Conservation (phyloP, 2,797 vertebrate genomes). For the Platyrinchus mystaceus region DNA sequence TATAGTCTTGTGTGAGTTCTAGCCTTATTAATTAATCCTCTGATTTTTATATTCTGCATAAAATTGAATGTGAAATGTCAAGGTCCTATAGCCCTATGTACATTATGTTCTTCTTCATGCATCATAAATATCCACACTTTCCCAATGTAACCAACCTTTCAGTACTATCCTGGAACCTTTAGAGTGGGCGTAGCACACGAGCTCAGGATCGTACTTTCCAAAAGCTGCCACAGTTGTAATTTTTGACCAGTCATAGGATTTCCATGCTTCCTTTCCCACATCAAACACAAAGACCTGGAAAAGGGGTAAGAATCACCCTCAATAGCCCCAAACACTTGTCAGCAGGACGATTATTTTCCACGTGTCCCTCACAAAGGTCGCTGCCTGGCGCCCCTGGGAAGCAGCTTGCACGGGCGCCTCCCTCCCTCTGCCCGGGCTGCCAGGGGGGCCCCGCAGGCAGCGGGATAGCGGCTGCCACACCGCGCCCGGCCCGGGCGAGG, state of each 20-base stretch:
- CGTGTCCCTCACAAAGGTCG: accelerated
- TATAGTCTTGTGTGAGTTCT: neutral
- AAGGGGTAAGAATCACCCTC: neutral
- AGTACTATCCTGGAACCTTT: slow-evolving; percentile 87
- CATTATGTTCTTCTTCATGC: accelerated
- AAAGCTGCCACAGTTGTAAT: slow-evolving; percentile 91
- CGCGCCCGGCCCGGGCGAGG: neutral
- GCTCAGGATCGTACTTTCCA: slow-evolving; percentile 87
- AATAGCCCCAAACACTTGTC: neutral
- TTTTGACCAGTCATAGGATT: slow-evolving; percentile 90
- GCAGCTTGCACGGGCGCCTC: accelerated
- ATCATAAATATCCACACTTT: neutral
- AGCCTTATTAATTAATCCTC: neutral
- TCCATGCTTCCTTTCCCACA: slow-evolving; percentile 86
- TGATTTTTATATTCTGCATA: neutral
- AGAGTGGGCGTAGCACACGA: slow-evolving; percentile 91
- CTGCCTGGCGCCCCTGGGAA: accelerated
- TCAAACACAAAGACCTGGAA: slow-evolving; percentile 91
- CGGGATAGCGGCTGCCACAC: neutral
- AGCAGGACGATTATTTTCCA: accelerated
- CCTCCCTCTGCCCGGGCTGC: neutral
- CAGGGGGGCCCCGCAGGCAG: neutral
- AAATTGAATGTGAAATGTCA: neutral
- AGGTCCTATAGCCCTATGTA: neutral
- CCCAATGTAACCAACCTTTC: slow-evolving; percentile 79